Evolutionary conservation across 2,888 invertebrate genomes (phyloP), one percentile per base, ranked within the genome.

Genomic region (Carterocephalus palaemon): DNA sequence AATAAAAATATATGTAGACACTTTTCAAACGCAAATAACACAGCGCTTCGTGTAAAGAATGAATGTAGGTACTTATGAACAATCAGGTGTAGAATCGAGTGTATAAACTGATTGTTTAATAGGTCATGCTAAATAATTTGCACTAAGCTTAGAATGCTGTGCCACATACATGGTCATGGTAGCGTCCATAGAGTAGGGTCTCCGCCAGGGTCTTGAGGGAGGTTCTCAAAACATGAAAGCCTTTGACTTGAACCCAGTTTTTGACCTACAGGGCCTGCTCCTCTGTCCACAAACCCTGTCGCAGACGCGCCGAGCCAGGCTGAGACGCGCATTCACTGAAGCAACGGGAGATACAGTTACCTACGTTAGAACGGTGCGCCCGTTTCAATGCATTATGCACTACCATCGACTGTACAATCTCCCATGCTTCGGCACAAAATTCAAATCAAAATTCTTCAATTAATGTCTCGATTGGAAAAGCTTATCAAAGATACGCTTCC

Each of bases 281-380:
- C 93, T 95, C 89, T 94, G 94, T 88, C 94, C 95, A 74, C 93
- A 94, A 88, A 94, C 94, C 81, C 91, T 95, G 91, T 92, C 95
- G 88, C 94, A 95, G 90, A 92, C 92, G 75, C 92, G 95, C 75
- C 91, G 95, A 70, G 91, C 93, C 77, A 91, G 93, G 73, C 91
- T 95, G 85, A 91, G 95, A 84, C 91, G 95, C 77, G 95, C 95
- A 75, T 93, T 94, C 89, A 95, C 95, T 78, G 94, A 95, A 88
- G 94, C 94, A 69, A 94, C 94, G 79, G 92, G 93, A 80, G 94
- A 95, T 89, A 93, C 93, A 71, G 91, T 94, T 88, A 92, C 91
- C 91, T 93, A 92, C 92, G 93, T 93, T 88, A 93, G 92, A 92
- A 93, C 93, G 94, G 94, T 94, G 92, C 88, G 89, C 77, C 70